Percentiles rank a stretch among this genome's conserved stretches.
Evolutionary conservation across 2,888 invertebrate genomes (phyloP).

Genomic region (Epiblema foenella): DNA sequence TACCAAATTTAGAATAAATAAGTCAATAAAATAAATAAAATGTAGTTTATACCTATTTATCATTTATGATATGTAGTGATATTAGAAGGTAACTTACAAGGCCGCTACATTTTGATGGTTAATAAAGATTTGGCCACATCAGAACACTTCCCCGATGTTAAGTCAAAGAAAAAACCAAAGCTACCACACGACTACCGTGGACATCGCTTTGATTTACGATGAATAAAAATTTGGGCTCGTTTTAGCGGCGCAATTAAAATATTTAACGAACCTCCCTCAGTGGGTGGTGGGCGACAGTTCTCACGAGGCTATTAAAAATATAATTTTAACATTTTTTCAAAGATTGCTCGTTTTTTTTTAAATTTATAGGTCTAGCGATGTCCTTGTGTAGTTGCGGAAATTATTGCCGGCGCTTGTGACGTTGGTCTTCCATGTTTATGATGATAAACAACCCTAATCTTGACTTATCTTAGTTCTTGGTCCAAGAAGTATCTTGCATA

Average conservation of each 20-base stretch:
- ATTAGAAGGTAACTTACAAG: background rate
- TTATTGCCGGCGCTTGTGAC: slow-evolving; percentile 47
- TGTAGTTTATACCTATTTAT: too few species aligned
- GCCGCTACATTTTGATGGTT: background rate
- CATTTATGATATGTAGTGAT: too few species aligned
- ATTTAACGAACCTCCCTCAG: slow-evolving; percentile 78
- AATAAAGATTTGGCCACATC: slow-evolving; percentile 27
- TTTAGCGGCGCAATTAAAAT: slow-evolving; percentile 83
- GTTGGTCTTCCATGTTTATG: slow-evolving; percentile 24
- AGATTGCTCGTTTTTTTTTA: slow-evolving; percentile 61
- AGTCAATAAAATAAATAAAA: too few species aligned
- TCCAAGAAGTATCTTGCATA: background rate
- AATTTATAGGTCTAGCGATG: slow-evolving; percentile 61
- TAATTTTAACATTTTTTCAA: slow-evolving; percentile 70
- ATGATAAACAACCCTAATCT: slow-evolving; percentile 19
- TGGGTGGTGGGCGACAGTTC: slow-evolving; percentile 84
- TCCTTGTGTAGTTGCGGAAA: slow-evolving; percentile 60
- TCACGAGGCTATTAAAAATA: slow-evolving; percentile 83
- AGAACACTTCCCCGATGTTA: slow-evolving; percentile 20
- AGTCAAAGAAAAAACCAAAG: slow-evolving; percentile 36
- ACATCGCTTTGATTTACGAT: slow-evolving; percentile 78
- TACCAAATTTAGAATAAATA: too few species aligned
- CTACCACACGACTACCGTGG: slow-evolving; percentile 70
- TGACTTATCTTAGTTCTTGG: slow-evolving; percentile 19
- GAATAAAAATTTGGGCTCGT: slow-evolving; percentile 77